Conservation (phyloP, 1,140 invertebrate genomes). For the Choristoneura fumiferana region DNA sequence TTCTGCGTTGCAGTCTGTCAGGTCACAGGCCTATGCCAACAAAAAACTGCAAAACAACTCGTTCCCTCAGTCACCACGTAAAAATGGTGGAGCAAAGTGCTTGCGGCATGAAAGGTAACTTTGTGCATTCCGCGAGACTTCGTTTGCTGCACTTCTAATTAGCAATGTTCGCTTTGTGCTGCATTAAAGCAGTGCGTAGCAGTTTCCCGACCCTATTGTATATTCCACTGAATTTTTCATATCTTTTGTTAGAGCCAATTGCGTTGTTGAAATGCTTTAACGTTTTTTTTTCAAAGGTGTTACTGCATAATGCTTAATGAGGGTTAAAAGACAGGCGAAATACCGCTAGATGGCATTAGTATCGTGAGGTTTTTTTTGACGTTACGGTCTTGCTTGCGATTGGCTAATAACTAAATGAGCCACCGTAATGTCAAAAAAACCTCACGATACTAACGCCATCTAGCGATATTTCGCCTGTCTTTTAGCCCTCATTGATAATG, state of each 20-base stretch:
- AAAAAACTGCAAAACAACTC: slow-evolving; percentile 24
- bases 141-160: slow-evolving; percentile 31
- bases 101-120: slow-evolving; percentile 30
- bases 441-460: no score
- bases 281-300: no score
- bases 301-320: no score
- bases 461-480: no score
- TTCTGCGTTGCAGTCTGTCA: slow-evolving; percentile 1
- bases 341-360: no score
- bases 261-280: slow-evolving; percentile 2
- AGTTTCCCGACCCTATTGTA: slow-evolving; percentile 12
- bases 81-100: slow-evolving; percentile 30
- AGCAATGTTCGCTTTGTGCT: slow-evolving; percentile 25
- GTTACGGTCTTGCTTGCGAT: no score
- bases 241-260: slow-evolving; percentile 9
- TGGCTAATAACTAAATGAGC: no score
- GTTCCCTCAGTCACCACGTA: slow-evolving; percentile 27
- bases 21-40: slow-evolving; percentile 23
- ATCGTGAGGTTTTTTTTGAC: no score
- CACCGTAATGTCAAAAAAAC: no score
- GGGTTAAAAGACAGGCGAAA: no score
- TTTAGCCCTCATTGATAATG: no score
- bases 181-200: slow-evolving; percentile 9
- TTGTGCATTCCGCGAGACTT: slow-evolving; percentile 25
- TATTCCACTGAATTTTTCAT: slow-evolving; percentile 12